A percentile compares a stretch with the other conserved stretches of the same genome.
Evolutionary conservation across 1,140 invertebrate species (phyloP).

Genomic region (Drosophila saltans): DNA sequence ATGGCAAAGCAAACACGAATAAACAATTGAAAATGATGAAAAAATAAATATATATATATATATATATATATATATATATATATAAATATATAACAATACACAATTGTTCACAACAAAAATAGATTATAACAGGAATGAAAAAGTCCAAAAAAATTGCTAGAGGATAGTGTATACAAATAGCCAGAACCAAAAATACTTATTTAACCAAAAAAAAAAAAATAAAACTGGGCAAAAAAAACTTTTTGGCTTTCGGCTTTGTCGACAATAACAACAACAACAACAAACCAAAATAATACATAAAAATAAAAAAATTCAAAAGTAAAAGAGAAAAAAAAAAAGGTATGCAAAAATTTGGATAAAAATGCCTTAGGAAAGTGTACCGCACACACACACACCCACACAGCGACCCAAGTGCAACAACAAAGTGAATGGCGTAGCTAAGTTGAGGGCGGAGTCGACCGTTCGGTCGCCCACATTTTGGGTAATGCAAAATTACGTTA

Average conservation of each 20-base stretch:
- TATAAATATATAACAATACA: constrained; percentile 59
- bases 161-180: constrained; percentile 65
- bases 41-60: too few species aligned
- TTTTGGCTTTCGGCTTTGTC: constrained; percentile 59
- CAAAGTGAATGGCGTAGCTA: constrained; percentile 62
- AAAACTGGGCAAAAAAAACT: constrained; percentile 58
- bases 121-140: constrained; percentile 34
- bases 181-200: constrained; percentile 76
- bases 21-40: constrained; percentile 32
- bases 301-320: neutral
- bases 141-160: constrained; percentile 50
- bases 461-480: constrained; percentile 63
- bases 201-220: constrained; percentile 73
- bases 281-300: neutral
- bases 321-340: constrained; percentile 36
- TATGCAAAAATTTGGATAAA: constrained; percentile 67
- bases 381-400: constrained; percentile 38
- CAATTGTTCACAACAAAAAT: constrained; percentile 63
- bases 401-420: constrained; percentile 53
- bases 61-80: too few species aligned
- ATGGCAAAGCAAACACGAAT: constrained; percentile 27
- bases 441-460: constrained; percentile 35
- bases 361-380: constrained; percentile 61
- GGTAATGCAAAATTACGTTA: constrained; percentile 82
- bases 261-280: too few species aligned